Evolutionary conservation across 2,797 vertebrate species (phyloP).

Genomic region (Chloroceryle inda): DNA sequence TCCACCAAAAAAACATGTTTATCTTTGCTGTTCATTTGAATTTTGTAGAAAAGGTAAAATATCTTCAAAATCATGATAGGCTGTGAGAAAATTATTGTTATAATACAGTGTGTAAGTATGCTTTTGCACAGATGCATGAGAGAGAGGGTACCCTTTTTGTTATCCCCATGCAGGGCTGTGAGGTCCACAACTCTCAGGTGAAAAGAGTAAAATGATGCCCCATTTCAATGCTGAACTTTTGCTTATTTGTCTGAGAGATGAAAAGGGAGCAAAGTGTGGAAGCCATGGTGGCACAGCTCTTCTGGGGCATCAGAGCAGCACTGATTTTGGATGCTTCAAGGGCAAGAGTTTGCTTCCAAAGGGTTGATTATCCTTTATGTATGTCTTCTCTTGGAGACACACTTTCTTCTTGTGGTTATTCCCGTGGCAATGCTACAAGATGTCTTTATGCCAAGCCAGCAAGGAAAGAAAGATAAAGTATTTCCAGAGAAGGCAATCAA

Average conservation of each 20-base stretch:
- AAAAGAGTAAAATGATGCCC: background rate
- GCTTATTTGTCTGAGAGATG: background rate
- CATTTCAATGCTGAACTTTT: background rate
- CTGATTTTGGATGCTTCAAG: background rate
- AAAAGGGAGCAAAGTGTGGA: background rate
- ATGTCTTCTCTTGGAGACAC: background rate
- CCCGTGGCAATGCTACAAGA: background rate
- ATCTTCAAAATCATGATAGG: background rate
- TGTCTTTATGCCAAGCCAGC: background rate
- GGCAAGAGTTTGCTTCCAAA: background rate
- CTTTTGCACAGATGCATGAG: rapidly evolving
- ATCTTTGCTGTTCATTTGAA: background rate
- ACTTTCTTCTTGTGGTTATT: background rate
- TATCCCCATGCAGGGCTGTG: background rate
- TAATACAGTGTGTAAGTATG: background rate
- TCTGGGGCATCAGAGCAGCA: background rate
- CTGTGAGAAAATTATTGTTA: background rate
- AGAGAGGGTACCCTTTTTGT: background rate
- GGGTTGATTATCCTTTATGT: background rate
- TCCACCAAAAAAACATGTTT: background rate
- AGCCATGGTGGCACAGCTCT: rapidly evolving
- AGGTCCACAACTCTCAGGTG: background rate
- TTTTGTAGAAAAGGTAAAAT: background rate
- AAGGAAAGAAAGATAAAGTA: background rate
- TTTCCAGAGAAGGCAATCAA: background rate